Evolutionary conservation across 2,888 invertebrate species (phyloP), one percentile per base, ranked within the genome.

Genomic region (Drosophila kambysellisi): DNA sequence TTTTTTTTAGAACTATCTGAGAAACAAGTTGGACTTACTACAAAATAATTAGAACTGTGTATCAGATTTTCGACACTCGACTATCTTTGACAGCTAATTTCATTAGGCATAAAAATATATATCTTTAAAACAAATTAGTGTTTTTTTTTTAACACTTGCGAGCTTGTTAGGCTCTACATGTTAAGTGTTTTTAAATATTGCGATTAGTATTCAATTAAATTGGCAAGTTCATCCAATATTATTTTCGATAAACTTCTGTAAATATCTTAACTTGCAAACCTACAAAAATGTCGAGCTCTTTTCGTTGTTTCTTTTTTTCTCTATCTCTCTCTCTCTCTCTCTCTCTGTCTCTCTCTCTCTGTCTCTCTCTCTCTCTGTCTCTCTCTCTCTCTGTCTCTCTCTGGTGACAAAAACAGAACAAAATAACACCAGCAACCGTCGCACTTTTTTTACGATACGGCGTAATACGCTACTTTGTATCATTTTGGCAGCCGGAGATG

Each of bases 381-480:
- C n/a, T n/a, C 5, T 12, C 43, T 6, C 8, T 17, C 39, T 8
- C 17, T 9, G 0, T 3, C 59, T 17, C 32, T 32, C 35, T 39
- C 4, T 37, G 54, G 17, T 25, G 39, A 33, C 29, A 33, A 12
- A 35, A 58, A n/a, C 17, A 33, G 8, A 35, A n/a, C 43, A 53
- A n/a, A 32, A 64, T 48, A 70, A 68, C 71, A 72, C 86, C 79
- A 76, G 86, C 79, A 82, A 59, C 50, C 67, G 60, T 66, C 39
- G 66, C 65, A 63, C 32, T 88, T 88, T 88, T 81, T 88, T 88
- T 81, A 83, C 53, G 86, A 78, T 86, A 73, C 61, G 81, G 60
- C 78, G 81, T 73, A 74, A 83, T 86, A 86, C 81, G 75, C 73
- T 88, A 86, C 70, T 86, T 83, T 83, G 83, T 81, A 73, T 75